Base-by-base conservation (phyloP, 2,797 vertebrate genomes). In the Schizothorax lantsangensis region DNA sequence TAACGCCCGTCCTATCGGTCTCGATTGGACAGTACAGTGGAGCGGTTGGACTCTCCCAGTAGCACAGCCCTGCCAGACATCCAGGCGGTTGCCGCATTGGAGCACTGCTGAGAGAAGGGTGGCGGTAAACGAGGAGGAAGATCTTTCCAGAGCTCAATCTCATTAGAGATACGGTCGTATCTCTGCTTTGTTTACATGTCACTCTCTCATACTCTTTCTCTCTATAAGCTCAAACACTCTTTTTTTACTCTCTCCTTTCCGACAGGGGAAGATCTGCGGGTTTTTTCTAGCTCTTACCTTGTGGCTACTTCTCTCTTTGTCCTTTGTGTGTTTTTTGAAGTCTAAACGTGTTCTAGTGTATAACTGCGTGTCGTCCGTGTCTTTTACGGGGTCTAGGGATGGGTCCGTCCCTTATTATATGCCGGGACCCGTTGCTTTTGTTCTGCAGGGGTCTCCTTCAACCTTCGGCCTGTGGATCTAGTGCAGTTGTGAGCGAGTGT, bases 121-220 rank as follows among this genome's bases (percentile, higher is more conserved):
- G 91, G 85, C 88, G 89, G 87, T 89, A 90, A 92, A 89, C 77
- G 49, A 80, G 88, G 88, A 91, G 91, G 79, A 90, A 82, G 87
- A 91, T 89, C 64, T 91, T 88, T 87, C 86, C 89, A 89, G 89
- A 89, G 84, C 7, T 81, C 84, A 64, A 89, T 88, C 88, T 91
- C 89, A 89, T 86, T 86, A 90, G 93, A 94, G 93, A 91, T 93
- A 88, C 91, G 85, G 91, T 90, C 91, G 93, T 94, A 90, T 95
- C 94, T 95, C 96, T 95, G 94, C 95, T 94, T 96, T 95, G 95
- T 94, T 93, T 91, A 93, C 90, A 92, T 91, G 91, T 88, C 90
- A 92, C 91, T 92, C 84, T 90, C 88, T 88, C 84, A 82, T 81
- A 52, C 82, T 85, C 86, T 87, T 84, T 86, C 62, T 86, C 75